Evolutionary conservation across 2,113 vertebrate genomes (phyloP), one percentile per base, ranked within the genome.

Genomic region (Sylvilagus bachmani): DNA sequence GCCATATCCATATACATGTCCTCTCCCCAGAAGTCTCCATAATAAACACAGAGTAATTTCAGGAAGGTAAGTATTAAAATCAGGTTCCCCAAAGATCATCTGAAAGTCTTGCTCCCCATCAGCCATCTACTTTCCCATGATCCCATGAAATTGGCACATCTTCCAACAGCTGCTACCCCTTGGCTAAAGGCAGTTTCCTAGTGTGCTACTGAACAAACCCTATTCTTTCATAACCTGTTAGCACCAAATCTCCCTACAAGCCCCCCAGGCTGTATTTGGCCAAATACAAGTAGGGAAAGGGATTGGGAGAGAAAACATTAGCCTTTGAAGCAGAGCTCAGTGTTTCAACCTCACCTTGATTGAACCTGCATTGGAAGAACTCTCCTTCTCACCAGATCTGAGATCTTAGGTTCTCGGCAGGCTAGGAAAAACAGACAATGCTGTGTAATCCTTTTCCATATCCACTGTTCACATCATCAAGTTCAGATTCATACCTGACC

Each of bases 371-470:
- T 98, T 14, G 99, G 98, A 75, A 99, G 98, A 89, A 99, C 98
- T 97, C 97, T 99, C 98, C 99, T 99, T 98, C 98, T 99, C 93
- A 99, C 99, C 98, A 99, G 97, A 89, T 99, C 99, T 95, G 99
- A 99, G 80, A 99, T 99, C 98, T 99, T 99, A 85, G 99, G 99
- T 97, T 99, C 99, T 97, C 99, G 98, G 97, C 99, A 99, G 90
- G 99, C 99, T 99, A 97, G 77, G 36, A 95, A 97, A 97, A 79
- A 95, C 96, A 98, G 69, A 96, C 6, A 97, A 91, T 0, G n/a
- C 96, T 97, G 91, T 66, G 81, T 64, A 73, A 95, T 92, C 88
- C 85, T 97, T 95, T 94, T 90, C 90, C 88, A 93, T 38, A 55
- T 91, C 96, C 70, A 89, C n/a, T 36, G 22, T 88, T 96, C 73